Percentiles rank a stretch among this genome's conserved stretches.
phyloP scores from a whole-genome alignment of 2,113 vertebrate genomes.

The Halcyon senegalensis region DNA sequence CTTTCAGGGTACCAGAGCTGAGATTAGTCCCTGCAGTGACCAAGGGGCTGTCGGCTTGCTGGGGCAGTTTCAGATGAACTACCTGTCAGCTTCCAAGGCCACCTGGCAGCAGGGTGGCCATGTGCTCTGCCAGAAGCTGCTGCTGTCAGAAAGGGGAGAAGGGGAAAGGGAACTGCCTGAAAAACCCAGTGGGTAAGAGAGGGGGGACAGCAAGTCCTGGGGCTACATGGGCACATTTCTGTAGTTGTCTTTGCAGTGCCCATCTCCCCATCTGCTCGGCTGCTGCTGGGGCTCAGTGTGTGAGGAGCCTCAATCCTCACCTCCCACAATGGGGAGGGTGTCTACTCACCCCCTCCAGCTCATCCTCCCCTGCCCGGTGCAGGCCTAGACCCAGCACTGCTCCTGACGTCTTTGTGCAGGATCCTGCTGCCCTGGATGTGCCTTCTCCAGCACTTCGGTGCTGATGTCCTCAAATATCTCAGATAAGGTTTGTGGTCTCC shows the following conservation, averaged over 20 bases:
- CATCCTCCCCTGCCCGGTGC: fast-evolving
- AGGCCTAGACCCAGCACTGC: neutral
- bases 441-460: neutral
- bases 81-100: neutral
- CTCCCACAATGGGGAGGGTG: neutral
- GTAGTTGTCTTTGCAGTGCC: neutral
- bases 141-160: neutral
- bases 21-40: neutral
- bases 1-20: neutral
- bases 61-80: neutral
- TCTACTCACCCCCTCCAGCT: neutral
- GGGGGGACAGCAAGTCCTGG: too few species aligned
- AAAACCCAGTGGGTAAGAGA: neutral
- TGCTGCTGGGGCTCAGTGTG: neutral
- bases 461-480: neutral
- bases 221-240: neutral
- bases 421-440: neutral
- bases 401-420: neutral
- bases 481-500: neutral
- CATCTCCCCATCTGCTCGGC: neutral
- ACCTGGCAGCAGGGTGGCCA: neutral
- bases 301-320: neutral
- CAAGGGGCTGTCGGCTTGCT: neutral
- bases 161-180: neutral
- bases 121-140: neutral